Conservation (phyloP, 2,797 vertebrate species). For the Coregonus ussuriensis region DNA sequence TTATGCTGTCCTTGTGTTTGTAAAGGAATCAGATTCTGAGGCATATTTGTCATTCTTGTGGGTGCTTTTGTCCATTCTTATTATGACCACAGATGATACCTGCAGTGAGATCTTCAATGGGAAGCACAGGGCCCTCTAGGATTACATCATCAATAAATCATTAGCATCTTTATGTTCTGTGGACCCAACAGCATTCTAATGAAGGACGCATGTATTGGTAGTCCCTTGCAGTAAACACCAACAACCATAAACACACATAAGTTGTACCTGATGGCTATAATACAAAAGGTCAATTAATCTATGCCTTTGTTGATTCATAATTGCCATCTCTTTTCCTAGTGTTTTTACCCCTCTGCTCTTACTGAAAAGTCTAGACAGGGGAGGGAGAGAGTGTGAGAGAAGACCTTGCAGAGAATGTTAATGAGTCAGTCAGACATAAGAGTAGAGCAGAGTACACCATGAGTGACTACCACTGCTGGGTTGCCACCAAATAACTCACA, state of each 20-base stretch:
- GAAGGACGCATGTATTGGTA: slow-evolving; percentile 27
- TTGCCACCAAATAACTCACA: background rate
- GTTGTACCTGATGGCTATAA: background rate
- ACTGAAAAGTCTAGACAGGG: background rate
- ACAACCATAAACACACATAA: background rate
- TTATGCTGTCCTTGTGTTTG: slow-evolving; percentile 31
- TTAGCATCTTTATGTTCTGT: slow-evolving; percentile 60
- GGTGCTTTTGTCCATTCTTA: slow-evolving; percentile 35
- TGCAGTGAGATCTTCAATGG: slow-evolving; percentile 37
- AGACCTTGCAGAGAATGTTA: background rate
- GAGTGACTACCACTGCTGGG: background rate
- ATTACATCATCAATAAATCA: slow-evolving; percentile 73
- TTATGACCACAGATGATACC: slow-evolving; percentile 33
- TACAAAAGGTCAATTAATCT: slow-evolving; percentile 47
- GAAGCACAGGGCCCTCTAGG: slow-evolving; percentile 41
- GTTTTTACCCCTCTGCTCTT: slow-evolving; percentile 37
- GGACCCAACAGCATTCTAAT: slow-evolving; percentile 59
- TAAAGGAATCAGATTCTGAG: slow-evolving; percentile 27
- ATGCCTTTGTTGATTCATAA: slow-evolving; percentile 36
- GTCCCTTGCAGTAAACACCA: slow-evolving; percentile 16
- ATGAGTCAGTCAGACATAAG: background rate
- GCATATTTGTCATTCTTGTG: background rate
- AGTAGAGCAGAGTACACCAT: background rate
- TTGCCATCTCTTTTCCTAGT: slow-evolving; percentile 19
- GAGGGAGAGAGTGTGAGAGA: background rate